These are phyloP conservation scores for Hirtodrosophila trivittata DNA, from an alignment of 2,888 invertebrate genomes.

Conservation along the genomic window DNA sequence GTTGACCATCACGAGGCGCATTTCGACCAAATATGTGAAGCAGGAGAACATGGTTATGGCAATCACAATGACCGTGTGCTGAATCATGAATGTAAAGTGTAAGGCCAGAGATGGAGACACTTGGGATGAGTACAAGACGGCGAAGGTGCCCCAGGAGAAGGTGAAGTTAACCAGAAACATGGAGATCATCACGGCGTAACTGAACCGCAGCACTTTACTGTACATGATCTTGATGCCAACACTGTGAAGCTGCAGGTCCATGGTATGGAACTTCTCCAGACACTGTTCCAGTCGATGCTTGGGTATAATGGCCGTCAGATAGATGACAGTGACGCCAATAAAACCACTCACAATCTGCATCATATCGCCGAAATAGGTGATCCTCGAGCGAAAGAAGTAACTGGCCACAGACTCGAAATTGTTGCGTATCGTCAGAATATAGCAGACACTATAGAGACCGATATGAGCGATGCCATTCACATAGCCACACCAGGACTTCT, in stretches of 20 bases:
- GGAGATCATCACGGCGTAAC: conserved; percentile 68
- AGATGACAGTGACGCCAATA: conserved; percentile 81
- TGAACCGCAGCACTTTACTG: conserved; percentile 78
- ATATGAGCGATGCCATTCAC: conserved; percentile 76
- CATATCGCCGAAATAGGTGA: conserved; percentile 81
- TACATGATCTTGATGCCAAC: conserved; percentile 82
- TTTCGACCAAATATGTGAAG: conserved; percentile 74
- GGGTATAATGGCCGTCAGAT: conserved; percentile 76
- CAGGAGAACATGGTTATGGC: conserved; percentile 75
- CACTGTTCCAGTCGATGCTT: conserved; percentile 77
- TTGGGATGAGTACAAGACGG: conserved; percentile 67
- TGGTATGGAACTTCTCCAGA: conserved; percentile 69
- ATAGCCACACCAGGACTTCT: conserved; percentile 76
- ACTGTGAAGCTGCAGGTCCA: conserved; percentile 75
- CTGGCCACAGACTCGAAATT: conserved; percentile 82
- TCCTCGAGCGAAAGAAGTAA: conserved; percentile 81
- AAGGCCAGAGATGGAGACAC: conserved; percentile 71
- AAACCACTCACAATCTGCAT: conserved; percentile 81
- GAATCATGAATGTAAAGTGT: conserved; percentile 81
- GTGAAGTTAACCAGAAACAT: conserved; percentile 66
- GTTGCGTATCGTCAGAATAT: conserved; percentile 75
- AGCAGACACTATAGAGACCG: conserved; percentile 71
- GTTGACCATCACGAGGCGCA: conserved; percentile 80
- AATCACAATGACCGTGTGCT: conserved; percentile 79
- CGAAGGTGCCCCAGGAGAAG: conserved; percentile 77